Evolutionary conservation across 2,888 invertebrate genomes (phyloP).

Genomic region (Campoletis raptor): DNA sequence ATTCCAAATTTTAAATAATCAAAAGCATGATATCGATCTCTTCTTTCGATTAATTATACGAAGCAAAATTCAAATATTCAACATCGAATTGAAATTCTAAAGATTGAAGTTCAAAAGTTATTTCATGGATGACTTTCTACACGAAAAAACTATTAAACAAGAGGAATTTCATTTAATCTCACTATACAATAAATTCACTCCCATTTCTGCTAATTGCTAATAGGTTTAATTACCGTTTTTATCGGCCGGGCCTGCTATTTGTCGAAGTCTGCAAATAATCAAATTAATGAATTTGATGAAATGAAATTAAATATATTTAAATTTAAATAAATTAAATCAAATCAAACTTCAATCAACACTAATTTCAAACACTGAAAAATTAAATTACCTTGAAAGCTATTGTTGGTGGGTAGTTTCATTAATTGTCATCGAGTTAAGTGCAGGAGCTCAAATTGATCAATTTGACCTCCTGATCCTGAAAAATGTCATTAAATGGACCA

Average conservation of each 20-base stretch:
- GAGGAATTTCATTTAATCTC: background rate
- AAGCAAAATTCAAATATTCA: background rate
- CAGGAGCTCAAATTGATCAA: background rate
- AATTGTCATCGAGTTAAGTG: background rate
- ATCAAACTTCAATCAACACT: background rate
- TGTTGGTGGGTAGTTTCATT: slow-evolving; percentile 1
- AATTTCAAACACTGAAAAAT: background rate
- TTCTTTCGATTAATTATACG: background rate
- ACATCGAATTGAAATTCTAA: background rate
- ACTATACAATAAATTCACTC: background rate
- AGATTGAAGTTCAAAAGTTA: background rate
- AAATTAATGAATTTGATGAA: no score
- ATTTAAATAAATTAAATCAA: no score
- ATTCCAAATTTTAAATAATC: background rate
- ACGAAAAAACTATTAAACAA: background rate
- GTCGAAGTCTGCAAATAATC: background rate
- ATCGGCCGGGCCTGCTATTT: background rate
- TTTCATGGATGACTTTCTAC: background rate
- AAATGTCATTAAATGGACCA: slow-evolving; percentile 22
- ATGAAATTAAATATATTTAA: no score
- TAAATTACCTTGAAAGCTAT: background rate
- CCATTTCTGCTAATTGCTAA: background rate
- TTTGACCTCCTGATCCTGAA: background rate
- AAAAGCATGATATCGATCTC: background rate
- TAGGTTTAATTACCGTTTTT: background rate